Conservation (phyloP, 2,888 invertebrate species). For the Scrobipalpa costella region DNA sequence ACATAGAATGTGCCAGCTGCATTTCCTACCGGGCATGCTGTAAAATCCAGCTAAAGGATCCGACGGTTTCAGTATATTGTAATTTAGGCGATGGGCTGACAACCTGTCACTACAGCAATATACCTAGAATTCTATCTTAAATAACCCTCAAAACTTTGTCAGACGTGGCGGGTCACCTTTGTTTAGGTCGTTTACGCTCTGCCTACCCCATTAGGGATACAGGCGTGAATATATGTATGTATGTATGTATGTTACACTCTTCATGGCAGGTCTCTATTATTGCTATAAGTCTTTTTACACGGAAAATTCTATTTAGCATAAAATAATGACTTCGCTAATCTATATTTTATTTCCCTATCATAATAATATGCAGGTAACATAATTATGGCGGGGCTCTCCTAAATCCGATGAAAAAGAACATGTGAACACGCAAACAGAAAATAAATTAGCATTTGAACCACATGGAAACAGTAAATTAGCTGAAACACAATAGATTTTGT, state of each 20-base stretch:
- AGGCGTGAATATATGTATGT: too few species aligned
- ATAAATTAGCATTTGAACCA: conserved; percentile 16
- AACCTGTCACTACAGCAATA: too few species aligned
- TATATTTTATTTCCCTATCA: conserved; percentile 4
- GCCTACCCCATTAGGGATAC: too few species aligned
- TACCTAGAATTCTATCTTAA: too few species aligned
- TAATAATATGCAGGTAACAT: conserved; percentile 6
- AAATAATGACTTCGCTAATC: conserved; percentile 1
- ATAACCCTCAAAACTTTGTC: too few species aligned
- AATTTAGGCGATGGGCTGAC: too few species aligned
- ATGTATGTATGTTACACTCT: neutral
- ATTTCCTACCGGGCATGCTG: too few species aligned
- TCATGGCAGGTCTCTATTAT: neutral
- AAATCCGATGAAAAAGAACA: conserved; percentile 11
- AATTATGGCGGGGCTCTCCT: conserved; percentile 9
- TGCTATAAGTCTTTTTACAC: neutral
- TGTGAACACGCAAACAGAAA: conserved; percentile 1
- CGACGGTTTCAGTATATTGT: too few species aligned
- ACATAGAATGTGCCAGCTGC: too few species aligned
- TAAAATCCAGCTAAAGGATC: too few species aligned
- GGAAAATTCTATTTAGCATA: conserved; percentile 5
- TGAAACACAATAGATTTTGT: conserved; percentile 16
- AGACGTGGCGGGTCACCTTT: too few species aligned
- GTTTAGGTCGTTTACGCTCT: too few species aligned
- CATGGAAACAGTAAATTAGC: conserved; percentile 19